Evolutionary conservation across 2,888 invertebrate genomes (phyloP).

Genomic region (Pandemis heparana): DNA sequence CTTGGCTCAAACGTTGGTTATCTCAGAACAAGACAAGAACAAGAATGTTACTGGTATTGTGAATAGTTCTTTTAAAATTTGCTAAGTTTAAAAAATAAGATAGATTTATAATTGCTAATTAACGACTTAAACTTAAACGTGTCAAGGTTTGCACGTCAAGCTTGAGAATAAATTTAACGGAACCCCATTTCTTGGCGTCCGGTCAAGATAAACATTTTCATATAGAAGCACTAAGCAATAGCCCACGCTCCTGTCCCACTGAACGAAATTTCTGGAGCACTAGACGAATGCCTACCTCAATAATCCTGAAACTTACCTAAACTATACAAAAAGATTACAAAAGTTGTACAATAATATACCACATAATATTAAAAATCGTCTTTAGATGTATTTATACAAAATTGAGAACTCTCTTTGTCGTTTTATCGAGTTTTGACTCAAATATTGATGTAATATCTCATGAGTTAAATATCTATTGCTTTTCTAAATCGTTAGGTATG

Average conservation of each 20-base stretch:
- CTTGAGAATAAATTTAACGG: conserved; percentile 35
- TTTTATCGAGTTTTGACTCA: no score
- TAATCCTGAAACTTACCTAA: neutral
- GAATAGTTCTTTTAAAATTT: neutral
- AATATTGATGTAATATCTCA: no score
- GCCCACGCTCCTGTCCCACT: conserved; percentile 32
- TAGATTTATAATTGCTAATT: conserved; percentile 43
- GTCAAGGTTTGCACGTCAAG: conserved; percentile 57
- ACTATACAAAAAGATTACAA: neutral
- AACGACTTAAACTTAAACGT: conserved; percentile 46
- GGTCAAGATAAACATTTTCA: conserved; percentile 68
- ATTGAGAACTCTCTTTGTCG: no score
- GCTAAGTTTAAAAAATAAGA: no score
- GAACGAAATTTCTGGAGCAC: conserved; percentile 24
- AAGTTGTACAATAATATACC: neutral
- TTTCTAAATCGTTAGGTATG: neutral
- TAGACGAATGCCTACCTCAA: neutral
- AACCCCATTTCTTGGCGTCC: conserved; percentile 59
- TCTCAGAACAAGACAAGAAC: neutral
- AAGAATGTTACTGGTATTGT: neutral
- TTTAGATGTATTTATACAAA: neutral
- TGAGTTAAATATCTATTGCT: neutral
- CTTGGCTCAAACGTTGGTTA: conserved; percentile 9
- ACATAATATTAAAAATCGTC: neutral
- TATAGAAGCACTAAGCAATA: conserved; percentile 21